Percentiles rank a stretch among this genome's conserved stretches.
phyloP scores from a whole-genome alignment of 2,797 vertebrate species.

The Clarias pachynema region DNA sequence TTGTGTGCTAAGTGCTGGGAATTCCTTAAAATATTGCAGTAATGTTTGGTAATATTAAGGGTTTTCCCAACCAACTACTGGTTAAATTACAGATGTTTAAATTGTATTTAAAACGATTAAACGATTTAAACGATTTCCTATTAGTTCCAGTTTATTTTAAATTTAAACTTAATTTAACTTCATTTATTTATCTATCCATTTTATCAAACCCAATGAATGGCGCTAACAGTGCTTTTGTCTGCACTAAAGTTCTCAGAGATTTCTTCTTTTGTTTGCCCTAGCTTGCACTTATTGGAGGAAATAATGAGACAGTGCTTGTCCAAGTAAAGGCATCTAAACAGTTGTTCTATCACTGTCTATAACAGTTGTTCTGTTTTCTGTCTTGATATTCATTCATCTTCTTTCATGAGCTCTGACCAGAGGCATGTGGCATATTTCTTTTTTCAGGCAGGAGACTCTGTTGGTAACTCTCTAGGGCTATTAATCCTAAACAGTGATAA shows the following conservation, averaged over 20 bases:
- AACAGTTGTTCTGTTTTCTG: slow-evolving; percentile 36
- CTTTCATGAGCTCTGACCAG: slow-evolving; percentile 34
- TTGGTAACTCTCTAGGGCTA: slow-evolving; percentile 4
- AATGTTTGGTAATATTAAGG: neutral
- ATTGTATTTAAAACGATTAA: slow-evolving; percentile 41
- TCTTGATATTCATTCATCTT: slow-evolving; percentile 43
- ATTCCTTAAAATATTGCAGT: neutral
- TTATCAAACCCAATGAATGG: neutral
- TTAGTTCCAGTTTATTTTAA: neutral
- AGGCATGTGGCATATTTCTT: slow-evolving; percentile 16
- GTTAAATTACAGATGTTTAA: slow-evolving; percentile 21
- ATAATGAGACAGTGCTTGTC: slow-evolving; percentile 35
- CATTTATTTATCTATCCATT: slow-evolving; percentile 37
- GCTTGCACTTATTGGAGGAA: slow-evolving; percentile 32
- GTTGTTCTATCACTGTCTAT: slow-evolving; percentile 40
- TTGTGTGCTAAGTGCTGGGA: no score
- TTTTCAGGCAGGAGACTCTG: slow-evolving; percentile 26
- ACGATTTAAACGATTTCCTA: slow-evolving; percentile 46
- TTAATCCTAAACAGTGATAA: slow-evolving; percentile 32
- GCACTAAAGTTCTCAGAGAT: neutral
- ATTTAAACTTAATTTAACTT: slow-evolving; percentile 7
- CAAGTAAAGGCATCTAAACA: slow-evolving; percentile 16
- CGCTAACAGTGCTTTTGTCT: slow-evolving; percentile 28
- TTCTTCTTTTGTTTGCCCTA: slow-evolving; percentile 24
- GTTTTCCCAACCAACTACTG: neutral